A percentile compares a stretch with the other conserved stretches of the same genome.
Conservation (phyloP, 2,113 vertebrate species). For the Chionis minor region DNA sequence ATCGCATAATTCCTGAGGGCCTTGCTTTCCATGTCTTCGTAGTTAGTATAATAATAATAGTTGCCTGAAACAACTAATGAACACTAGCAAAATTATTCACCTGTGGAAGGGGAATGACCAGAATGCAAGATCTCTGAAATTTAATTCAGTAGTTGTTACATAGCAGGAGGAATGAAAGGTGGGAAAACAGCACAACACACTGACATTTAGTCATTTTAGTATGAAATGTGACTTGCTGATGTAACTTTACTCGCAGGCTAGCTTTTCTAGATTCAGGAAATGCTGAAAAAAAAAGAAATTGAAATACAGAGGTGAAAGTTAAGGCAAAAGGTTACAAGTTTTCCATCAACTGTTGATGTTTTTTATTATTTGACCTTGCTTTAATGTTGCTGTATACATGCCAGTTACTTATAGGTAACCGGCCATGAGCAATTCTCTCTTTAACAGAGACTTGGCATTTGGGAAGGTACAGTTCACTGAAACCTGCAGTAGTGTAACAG, state of each 20-base stretch:
- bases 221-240: neutral
- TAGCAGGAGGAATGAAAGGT: neutral
- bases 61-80: neutral
- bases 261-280: neutral
- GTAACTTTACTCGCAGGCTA: neutral
- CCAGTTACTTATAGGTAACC: neutral
- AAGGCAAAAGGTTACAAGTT: neutral
- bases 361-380: neutral
- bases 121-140: neutral
- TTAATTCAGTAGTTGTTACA: neutral
- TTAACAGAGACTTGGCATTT: neutral
- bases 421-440: neutral
- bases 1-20: neutral
- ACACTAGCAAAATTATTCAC: neutral
- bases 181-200: neutral
- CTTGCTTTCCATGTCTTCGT: neutral
- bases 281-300: neutral
- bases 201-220: neutral
- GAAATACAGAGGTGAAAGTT: neutral
- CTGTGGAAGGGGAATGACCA: neutral
- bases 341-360: neutral
- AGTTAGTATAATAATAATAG: neutral
- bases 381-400: neutral
- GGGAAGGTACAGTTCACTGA: neutral
- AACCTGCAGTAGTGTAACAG: neutral